Percentiles rank a stretch among this genome's conserved stretches.
phyloP scores from a whole-genome alignment of 1,140 invertebrate species.

The Nebria ingens region DNA sequence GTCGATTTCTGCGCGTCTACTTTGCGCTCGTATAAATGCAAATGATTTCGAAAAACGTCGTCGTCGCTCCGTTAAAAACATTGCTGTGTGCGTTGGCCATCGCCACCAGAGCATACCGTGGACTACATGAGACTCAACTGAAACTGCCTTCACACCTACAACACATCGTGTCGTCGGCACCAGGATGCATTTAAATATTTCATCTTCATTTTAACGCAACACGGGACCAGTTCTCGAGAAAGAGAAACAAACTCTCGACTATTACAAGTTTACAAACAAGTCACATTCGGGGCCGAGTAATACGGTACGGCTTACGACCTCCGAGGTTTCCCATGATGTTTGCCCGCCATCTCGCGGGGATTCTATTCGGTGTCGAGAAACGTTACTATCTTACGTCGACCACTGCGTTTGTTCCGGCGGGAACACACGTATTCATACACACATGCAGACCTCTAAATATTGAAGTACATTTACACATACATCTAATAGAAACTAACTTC shows the following conservation, averaged over 20 bases:
- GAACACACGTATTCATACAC: background rate
- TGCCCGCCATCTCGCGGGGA: background rate
- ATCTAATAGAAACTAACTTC: too few species aligned
- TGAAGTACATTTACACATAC: too few species aligned
- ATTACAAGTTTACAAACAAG: slow-evolving; percentile 9
- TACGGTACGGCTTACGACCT: slow-evolving; percentile 6
- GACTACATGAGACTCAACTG: background rate
- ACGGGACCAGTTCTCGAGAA: background rate
- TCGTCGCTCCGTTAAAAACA: background rate
- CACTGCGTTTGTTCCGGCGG: background rate
- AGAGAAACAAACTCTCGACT: slow-evolving; percentile 3
- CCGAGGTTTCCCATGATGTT: background rate
- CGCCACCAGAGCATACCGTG: background rate
- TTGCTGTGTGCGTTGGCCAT: background rate
- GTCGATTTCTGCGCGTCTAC: background rate
- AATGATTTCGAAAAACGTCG: slow-evolving; percentile 3
- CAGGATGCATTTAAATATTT: slow-evolving; percentile 9
- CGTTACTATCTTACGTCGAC: too few species aligned
- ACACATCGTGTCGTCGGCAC: too few species aligned
- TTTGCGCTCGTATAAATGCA: slow-evolving; percentile 9
- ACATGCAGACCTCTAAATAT: background rate
- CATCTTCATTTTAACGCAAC: slow-evolving; percentile 2
- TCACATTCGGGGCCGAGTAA: slow-evolving; percentile 3
- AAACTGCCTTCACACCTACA: background rate
- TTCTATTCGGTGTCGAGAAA: too few species aligned